phyloP scores from a whole-genome alignment of 2,797 vertebrate species.

The Salarias fasciatus region DNA sequence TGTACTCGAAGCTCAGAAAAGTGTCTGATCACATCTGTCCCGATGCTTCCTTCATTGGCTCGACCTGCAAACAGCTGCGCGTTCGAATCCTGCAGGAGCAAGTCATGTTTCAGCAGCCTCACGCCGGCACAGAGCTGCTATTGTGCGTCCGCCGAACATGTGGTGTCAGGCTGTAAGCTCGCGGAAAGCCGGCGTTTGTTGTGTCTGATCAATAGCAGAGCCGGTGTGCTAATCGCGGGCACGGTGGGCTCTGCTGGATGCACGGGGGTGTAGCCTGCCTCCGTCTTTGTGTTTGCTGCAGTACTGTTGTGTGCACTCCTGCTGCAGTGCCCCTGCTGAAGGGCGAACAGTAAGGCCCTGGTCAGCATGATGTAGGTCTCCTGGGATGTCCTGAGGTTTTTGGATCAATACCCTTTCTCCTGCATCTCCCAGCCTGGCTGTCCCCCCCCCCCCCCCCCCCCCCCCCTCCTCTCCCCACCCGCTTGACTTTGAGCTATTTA shows the following conservation, averaged over 20 bases:
- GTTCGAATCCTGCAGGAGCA: no score
- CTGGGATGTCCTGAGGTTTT: constrained; percentile 62
- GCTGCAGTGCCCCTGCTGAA: constrained; percentile 79
- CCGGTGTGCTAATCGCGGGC: constrained; percentile 2
- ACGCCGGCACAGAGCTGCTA: no score
- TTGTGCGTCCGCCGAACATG: constrained; percentile 11
- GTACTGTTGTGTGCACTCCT: constrained; percentile 50
- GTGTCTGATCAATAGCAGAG: constrained; percentile 31
- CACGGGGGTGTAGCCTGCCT: constrained; percentile 26
- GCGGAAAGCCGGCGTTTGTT: constrained; percentile 26
- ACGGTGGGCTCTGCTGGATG: constrained; percentile 22
- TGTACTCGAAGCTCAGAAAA: no score
- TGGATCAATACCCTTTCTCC: constrained; percentile 71
- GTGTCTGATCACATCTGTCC: no score
- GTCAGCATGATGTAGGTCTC: constrained; percentile 76
- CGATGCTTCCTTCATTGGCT: no score
- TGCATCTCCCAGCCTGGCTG: constrained; percentile 59
- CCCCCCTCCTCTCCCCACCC: constrained; percentile 39
- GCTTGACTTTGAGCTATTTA: constrained; percentile 78
- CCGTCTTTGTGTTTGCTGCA: constrained; percentile 61
- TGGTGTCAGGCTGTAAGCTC: constrained; percentile 14
- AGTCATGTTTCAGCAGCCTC: no score
- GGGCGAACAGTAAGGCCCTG: constrained; percentile 72
- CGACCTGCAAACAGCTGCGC: no score
- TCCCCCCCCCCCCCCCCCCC: constrained; percentile 45